Evolutionary conservation across 2,888 invertebrate species (phyloP), one percentile per base, ranked within the genome.

Genomic region (Shargacucullia verbasci): DNA sequence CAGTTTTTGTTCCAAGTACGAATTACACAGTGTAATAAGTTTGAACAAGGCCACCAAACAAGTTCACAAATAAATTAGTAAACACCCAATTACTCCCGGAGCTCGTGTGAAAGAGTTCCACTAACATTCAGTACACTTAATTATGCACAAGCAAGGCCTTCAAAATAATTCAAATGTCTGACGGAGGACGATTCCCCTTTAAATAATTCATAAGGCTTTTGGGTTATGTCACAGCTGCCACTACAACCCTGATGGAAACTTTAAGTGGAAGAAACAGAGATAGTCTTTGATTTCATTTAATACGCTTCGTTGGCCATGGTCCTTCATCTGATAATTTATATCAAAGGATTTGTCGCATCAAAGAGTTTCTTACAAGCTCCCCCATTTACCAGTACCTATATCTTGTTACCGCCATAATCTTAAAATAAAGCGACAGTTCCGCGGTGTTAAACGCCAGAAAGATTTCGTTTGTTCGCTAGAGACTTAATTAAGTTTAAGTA

Each of bases 161-260:
- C 86, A 87, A 91, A 90, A 90, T 90, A 91, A 90, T 89, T 89
- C 85, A 88, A 88, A 90, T 85, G 84, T 83, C 86, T 84, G 83
- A 84, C 84, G 73, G 80, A 84, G 86, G 86, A 82, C 82, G 82
- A 81, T 81, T 84, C 79, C 80, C 81, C 80, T 83, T 78, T 91
- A 84, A 89, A 91, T 92, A 89, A 91, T 92, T 91, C 87, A 92
- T 91, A 82, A 88, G 82, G 76, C 76, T 79, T 78, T 83, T 78
- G 78, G 81, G 82, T 81, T 78, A 83, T 82, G 83, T 84, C 85
- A 80, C 87, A 88, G 86, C 84, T 87, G 87, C 79, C 81, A 79
- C 70, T 76, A 76, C 74, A 67, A 65, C 63, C 59, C 67, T 63
- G 70, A 64, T 74, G 72, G 60, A 71, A 74, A 78, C 61, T 70